Conservation (phyloP, 2,888 invertebrate genomes). For the Eubasilissa splendida region DNA sequence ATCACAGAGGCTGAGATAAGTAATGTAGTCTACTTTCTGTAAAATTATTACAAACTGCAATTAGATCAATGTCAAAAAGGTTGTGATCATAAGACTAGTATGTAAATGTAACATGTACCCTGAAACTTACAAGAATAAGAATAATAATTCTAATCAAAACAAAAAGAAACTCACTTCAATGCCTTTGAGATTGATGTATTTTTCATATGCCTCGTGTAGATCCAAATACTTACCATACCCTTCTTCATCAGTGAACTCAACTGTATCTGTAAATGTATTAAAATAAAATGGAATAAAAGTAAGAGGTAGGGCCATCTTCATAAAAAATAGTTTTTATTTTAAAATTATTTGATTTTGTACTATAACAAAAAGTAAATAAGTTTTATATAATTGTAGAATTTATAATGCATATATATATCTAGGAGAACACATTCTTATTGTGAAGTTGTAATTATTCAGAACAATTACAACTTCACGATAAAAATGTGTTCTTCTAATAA, state of each 20-base stretch:
- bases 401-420: too few species aligned
- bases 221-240: conserved; percentile 99
- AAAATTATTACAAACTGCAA: conserved; percentile 58
- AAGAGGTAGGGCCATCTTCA: background rate
- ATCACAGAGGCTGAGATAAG: conserved; percentile 94
- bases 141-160: background rate
- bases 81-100: background rate
- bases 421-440: too few species aligned
- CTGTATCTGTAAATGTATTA: conserved; percentile 74
- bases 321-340: background rate
- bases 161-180: conserved; percentile 80
- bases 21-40: conserved; percentile 94
- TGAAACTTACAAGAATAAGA: background rate
- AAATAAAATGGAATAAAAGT: conserved; percentile 58
- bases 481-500: too few species aligned
- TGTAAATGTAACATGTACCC: background rate
- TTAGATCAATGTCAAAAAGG: background rate
- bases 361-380: too few species aligned
- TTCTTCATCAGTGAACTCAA: conserved; percentile 99
- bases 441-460: too few species aligned
- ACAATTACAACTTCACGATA: too few species aligned
- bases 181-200: conserved; percentile 96
- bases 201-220: conserved; percentile 95
- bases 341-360: too few species aligned
- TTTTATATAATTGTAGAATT: too few species aligned